Percentiles rank a stretch among this genome's conserved stretches.
Conservation (phyloP, 2,113 vertebrate genomes). For the Oryzias curvinotus region DNA sequence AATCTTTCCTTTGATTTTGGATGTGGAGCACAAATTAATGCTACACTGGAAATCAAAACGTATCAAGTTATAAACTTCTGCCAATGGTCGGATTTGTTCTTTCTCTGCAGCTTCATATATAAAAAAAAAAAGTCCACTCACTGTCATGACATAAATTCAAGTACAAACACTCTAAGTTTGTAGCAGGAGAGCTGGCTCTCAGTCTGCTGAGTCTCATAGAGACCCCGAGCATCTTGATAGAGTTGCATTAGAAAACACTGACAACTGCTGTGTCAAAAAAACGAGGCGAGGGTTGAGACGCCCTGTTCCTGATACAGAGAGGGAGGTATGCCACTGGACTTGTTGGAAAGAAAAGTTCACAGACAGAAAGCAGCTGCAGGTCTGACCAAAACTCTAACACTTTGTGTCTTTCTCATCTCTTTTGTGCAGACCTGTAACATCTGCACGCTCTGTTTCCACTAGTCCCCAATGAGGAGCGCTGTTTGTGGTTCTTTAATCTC, state of each 20-base stretch:
- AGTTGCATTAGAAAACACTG: slow-evolving; percentile 5
- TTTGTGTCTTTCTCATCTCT: slow-evolving; percentile 11
- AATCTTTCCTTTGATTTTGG: background rate
- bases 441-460: background rate
- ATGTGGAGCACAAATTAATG: background rate
- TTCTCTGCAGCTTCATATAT: background rate
- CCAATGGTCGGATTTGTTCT: background rate
- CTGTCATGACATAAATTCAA: background rate
- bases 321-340: slow-evolving; percentile 2
- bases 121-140: slow-evolving; percentile 8
- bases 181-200: background rate
- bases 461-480: background rate
- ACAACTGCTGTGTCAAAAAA: slow-evolving; percentile 9
- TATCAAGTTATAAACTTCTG: background rate
- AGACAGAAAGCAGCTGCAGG: slow-evolving; percentile 13
- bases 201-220: background rate
- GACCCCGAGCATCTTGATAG: background rate
- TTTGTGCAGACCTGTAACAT: slow-evolving; percentile 2
- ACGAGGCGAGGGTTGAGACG: slow-evolving; percentile 10
- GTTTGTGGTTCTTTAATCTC: no score
- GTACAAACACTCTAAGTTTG: slow-evolving; percentile 1
- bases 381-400: slow-evolving; percentile 12
- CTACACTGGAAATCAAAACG: background rate
- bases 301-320: slow-evolving; percentile 6
- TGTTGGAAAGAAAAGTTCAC: slow-evolving; percentile 21